Percentiles rank a stretch among this genome's conserved stretches.
Conservation (phyloP, 1,140 invertebrate species). For the Drosophila nasuta region DNA sequence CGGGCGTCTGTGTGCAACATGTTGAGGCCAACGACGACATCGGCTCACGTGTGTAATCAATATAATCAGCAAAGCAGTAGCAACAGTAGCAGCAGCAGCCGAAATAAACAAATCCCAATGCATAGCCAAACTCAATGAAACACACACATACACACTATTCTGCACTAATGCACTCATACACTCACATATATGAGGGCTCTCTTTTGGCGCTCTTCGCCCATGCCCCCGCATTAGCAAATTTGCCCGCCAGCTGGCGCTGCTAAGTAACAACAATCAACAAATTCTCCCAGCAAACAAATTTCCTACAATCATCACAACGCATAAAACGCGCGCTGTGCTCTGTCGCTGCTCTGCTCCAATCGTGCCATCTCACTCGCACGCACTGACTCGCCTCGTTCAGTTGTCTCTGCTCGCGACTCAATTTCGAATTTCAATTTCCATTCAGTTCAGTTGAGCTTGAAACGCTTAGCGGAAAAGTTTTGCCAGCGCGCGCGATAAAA, state of each 20-base stretch:
- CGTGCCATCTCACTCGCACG: neutral
- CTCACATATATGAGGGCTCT: slow-evolving; percentile 9
- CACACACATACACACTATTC: neutral
- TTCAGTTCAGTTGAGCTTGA: slow-evolving; percentile 71
- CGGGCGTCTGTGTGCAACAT: slow-evolving; percentile 59
- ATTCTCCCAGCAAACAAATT: slow-evolving; percentile 60
- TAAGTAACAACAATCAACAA: slow-evolving; percentile 77
- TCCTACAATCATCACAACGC: slow-evolving; percentile 21
- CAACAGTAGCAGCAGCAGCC: slow-evolving; percentile 24
- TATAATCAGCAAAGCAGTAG: slow-evolving; percentile 50
- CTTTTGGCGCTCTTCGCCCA: slow-evolving; percentile 5
- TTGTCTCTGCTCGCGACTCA: slow-evolving; percentile 8
- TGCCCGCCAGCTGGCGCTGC: slow-evolving; percentile 49
- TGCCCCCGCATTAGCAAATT: neutral
- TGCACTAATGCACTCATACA: no score
- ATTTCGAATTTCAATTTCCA: slow-evolving; percentile 1
- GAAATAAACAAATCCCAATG: slow-evolving; percentile 55
- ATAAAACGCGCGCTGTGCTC: neutral
- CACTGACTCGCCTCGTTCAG: neutral
- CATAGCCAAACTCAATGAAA: slow-evolving; percentile 22
- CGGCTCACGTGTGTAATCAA: slow-evolving; percentile 71
- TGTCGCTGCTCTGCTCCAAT: neutral
- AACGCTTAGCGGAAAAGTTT: slow-evolving; percentile 68
- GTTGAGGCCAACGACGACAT: slow-evolving; percentile 45
- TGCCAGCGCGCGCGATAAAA: slow-evolving; percentile 38